A percentile compares a stretch with the other conserved stretches of the same genome.
These are phyloP conservation scores for Esox niger DNA, from an alignment of 2,113 vertebrate species.

Conservation along the genomic window DNA sequence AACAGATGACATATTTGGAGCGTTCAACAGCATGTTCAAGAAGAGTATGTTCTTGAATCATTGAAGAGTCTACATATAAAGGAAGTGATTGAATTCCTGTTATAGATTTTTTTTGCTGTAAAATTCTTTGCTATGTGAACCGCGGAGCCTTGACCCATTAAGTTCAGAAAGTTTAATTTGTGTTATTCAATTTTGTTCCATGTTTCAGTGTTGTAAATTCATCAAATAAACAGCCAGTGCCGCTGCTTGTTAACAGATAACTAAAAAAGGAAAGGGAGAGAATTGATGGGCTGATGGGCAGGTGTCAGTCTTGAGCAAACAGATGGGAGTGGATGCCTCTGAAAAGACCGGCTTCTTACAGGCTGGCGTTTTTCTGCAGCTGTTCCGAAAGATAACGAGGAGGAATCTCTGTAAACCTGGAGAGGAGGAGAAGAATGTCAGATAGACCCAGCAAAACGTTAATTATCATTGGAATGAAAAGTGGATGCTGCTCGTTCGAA, in stretches of 20 bases:
- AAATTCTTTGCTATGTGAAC: too few species aligned
- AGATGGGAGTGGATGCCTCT: constrained; percentile 36
- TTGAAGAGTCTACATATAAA: too few species aligned
- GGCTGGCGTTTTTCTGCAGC: constrained; percentile 33
- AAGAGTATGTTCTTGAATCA: too few species aligned
- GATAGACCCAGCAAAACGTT: not conserved
- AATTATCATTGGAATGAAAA: not conserved
- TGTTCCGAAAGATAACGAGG: constrained; percentile 28
- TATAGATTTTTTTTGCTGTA: too few species aligned
- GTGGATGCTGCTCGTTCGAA: too few species aligned
- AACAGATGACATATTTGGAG: too few species aligned
- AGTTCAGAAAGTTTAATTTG: not conserved
- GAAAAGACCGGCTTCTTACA: constrained; percentile 39
- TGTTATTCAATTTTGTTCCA: not conserved
- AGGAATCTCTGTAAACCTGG: constrained; percentile 13
- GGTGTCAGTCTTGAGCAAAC: constrained; percentile 40
- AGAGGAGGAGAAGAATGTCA: not conserved
- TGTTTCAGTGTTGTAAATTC: not conserved
- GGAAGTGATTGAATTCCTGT: too few species aligned
- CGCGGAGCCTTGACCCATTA: not conserved
- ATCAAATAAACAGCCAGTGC: not conserved
- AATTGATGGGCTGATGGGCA: constrained; percentile 29
- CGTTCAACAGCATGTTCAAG: too few species aligned
- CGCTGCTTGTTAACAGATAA: not conserved
- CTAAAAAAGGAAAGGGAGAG: not conserved